A percentile compares a stretch with the other conserved stretches of the same genome.
These are phyloP conservation scores for Abramis brama DNA, from an alignment of 2,113 vertebrate species.

Conservation along the genomic window DNA sequence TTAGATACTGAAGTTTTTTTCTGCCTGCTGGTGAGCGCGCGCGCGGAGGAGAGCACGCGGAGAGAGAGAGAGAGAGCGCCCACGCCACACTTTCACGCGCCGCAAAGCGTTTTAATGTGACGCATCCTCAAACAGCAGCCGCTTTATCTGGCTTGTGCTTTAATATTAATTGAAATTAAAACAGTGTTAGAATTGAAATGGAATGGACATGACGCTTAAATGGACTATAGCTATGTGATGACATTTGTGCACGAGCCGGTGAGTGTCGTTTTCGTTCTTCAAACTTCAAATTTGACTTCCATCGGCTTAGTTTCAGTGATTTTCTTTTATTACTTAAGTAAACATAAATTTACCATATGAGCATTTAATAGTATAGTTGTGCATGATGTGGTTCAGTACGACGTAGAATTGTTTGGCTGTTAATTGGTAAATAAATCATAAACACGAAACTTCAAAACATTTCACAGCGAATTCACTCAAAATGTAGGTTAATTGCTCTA, in stretches of 20 bases:
- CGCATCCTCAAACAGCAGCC: background rate
- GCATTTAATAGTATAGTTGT: background rate
- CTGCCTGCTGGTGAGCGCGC: background rate
- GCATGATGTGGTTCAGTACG: background rate
- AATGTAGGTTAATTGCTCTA: background rate
- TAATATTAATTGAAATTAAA: background rate
- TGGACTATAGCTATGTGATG: constrained; percentile 20
- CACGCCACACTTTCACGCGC: constrained; percentile 7
- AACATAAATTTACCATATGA: background rate
- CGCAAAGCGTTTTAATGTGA: background rate
- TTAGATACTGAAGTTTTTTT: background rate
- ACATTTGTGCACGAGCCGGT: background rate
- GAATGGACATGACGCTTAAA: background rate
- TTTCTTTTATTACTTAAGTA: background rate
- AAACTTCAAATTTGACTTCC: background rate
- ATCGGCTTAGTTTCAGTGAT: background rate
- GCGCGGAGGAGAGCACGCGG: background rate
- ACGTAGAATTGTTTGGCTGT: background rate
- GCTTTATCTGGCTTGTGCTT: background rate
- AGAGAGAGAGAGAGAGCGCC: background rate
- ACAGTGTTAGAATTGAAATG: background rate
- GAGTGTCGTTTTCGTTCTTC: constrained; percentile 39
- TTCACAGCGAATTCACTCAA: background rate
- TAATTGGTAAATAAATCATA: background rate
- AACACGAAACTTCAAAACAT: background rate